A percentile compares a stretch with the other conserved stretches of the same genome.
Evolutionary conservation across 2,113 vertebrate genomes (phyloP).

Genomic region (Tursiops truncatus): DNA sequence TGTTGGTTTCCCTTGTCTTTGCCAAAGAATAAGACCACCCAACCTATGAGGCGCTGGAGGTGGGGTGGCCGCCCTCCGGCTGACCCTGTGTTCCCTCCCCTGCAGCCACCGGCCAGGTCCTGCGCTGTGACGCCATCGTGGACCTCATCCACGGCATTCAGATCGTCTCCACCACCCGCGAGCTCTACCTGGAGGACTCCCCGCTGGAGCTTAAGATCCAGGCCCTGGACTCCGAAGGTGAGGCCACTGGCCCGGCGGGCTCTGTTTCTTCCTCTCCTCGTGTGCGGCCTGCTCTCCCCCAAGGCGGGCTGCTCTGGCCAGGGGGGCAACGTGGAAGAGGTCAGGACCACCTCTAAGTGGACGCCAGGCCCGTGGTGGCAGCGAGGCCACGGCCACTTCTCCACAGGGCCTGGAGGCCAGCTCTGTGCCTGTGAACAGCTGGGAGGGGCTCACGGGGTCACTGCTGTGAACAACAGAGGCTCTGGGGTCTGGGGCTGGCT

Average conservation of each 20-base stretch:
- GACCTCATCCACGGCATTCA: constrained; percentile 94
- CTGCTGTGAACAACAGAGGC: too few species aligned
- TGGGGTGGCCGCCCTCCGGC: accelerated
- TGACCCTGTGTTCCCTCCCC: background rate
- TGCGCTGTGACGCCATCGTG: constrained; percentile 96
- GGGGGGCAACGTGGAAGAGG: background rate
- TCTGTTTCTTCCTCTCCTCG: accelerated
- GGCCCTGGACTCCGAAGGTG: constrained; percentile 97
- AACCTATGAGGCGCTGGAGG: background rate
- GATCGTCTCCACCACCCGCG: constrained; percentile 95
- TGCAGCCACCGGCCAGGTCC: constrained; percentile 93
- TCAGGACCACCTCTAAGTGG: background rate
- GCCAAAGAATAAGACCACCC: background rate
- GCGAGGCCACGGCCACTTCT: accelerated
- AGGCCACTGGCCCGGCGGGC: accelerated
- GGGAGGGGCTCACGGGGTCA: background rate
- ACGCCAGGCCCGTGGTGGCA: accelerated
- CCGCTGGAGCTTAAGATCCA: constrained; percentile 93
- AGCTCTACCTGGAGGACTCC: constrained; percentile 96
- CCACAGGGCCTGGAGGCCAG: background rate
- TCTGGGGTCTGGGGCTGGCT: background rate
- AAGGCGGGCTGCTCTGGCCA: background rate
- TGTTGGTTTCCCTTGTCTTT: background rate
- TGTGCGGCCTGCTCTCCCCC: accelerated
- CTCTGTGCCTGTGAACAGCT: background rate